Evolutionary conservation across 2,797 vertebrate genomes (phyloP).

Genomic region (Enteromius fasciolatus): DNA sequence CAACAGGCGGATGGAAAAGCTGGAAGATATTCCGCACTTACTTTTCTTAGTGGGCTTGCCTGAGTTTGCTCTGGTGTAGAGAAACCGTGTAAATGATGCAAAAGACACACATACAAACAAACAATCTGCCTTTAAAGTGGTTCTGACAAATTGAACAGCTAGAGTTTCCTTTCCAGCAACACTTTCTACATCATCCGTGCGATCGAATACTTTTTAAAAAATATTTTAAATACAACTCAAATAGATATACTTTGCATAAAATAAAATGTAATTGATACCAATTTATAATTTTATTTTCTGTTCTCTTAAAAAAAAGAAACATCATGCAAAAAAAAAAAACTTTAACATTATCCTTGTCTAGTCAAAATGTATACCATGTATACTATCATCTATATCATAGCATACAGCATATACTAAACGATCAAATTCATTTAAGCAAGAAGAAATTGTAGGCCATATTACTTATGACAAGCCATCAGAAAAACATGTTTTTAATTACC

Average conservation of each 20-base stretch:
- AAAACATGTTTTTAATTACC: neutral
- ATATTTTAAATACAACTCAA: neutral
- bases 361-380: neutral
- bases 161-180: neutral
- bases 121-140: conserved; percentile 69
- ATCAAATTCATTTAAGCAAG: neutral
- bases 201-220: neutral
- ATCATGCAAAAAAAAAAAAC: neutral
- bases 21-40: conserved; percentile 86
- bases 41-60: conserved; percentile 97
- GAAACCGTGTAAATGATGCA: conserved; percentile 83
- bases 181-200: neutral
- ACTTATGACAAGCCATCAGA: neutral
- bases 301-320: neutral
- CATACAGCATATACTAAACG: neutral
- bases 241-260: neutral
- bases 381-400: neutral
- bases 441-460: neutral
- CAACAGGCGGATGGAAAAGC: conserved; percentile 64
- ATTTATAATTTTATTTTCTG: neutral
- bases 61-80: conserved; percentile 97
- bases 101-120: conserved; percentile 70
- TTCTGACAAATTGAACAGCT: conserved; percentile 33
- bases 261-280: neutral
- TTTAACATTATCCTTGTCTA: too few species aligned